A percentile compares a stretch with the other conserved stretches of the same genome.
These are phyloP conservation scores for Drosophila jambulina DNA, from an alignment of 1,140 invertebrate species.

Conservation along the genomic window DNA sequence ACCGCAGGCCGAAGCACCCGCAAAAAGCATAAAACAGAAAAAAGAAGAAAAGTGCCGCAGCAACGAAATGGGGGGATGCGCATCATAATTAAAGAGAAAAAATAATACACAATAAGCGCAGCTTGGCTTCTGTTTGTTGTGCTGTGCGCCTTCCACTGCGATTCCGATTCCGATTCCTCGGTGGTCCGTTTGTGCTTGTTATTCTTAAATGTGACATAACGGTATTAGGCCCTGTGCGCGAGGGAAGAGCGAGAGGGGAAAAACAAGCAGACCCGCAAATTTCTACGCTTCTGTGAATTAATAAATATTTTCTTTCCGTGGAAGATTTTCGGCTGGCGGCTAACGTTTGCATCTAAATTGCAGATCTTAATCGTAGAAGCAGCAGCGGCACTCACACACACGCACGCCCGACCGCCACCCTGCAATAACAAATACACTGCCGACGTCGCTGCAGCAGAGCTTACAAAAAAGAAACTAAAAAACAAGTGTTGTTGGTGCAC, in stretches of 20 bases:
- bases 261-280: conserved; percentile 25
- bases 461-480: background rate
- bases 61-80: conserved; percentile 62
- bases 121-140: conserved; percentile 46
- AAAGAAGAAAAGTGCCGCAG: conserved; percentile 20
- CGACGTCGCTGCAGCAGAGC: conserved; percentile 43
- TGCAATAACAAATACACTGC: conserved; percentile 68
- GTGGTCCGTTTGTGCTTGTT: conserved; percentile 44
- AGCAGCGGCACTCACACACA: conserved; percentile 35
- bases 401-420: conserved; percentile 13
- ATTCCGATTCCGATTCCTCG: conserved; percentile 27
- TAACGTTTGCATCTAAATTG: conserved; percentile 62
- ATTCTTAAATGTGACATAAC: conserved; percentile 72
- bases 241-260: conserved; percentile 3
- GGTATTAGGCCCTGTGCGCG: conserved; percentile 43
- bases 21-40: conserved; percentile 26
- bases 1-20: conserved; percentile 8
- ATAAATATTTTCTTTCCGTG: conserved; percentile 33
- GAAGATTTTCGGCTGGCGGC: conserved; percentile 12
- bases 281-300: conserved; percentile 26
- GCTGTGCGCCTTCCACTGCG: conserved; percentile 6
- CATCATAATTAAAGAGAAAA: conserved; percentile 62
- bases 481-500: conserved; percentile 42
- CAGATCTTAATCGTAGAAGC: conserved; percentile 64
- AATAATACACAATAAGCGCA: conserved; percentile 73